Conservation (phyloP, 2,113 vertebrate genomes). For the Melanerpes formicivorus region DNA sequence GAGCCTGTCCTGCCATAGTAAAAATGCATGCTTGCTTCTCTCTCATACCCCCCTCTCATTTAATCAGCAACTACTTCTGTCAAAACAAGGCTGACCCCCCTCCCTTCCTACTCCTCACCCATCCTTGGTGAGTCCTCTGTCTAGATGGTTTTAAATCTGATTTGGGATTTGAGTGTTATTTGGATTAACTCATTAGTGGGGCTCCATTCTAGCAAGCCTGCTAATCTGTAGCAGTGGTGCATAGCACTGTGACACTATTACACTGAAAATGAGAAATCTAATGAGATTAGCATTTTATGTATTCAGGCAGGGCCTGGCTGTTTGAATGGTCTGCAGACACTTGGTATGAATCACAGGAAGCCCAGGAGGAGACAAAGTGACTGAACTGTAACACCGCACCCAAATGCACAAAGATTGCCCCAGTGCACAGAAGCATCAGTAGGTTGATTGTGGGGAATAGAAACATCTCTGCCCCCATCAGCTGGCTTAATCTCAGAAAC, state of each 20-base stretch:
- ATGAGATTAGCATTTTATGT: conserved; percentile 74
- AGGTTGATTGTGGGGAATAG: background rate
- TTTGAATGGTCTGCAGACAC: conserved; percentile 31
- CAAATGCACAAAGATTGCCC: background rate
- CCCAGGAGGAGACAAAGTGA: background rate
- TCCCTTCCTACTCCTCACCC: background rate
- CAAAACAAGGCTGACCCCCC: background rate
- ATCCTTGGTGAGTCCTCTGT: background rate
- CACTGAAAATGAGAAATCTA: conserved; percentile 79
- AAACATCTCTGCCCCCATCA: background rate
- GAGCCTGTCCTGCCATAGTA: background rate
- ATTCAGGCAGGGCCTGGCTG: conserved; percentile 46
- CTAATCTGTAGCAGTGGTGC: conserved; percentile 79
- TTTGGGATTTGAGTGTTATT: conserved; percentile 81
- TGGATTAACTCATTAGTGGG: conserved; percentile 83
- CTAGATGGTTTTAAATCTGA: conserved; percentile 78
- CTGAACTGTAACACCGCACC: background rate
- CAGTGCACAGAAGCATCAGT: background rate
- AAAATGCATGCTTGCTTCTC: background rate
- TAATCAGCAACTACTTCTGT: background rate
- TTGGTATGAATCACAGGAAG: conserved; percentile 8
- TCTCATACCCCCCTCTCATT: background rate
- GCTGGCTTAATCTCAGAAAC: background rate
- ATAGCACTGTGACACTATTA: conserved; percentile 73
- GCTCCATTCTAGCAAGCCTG: conserved; percentile 71